Evolutionary conservation across 37 sponge, comb jelly and placozoan genomes (phyloP), one percentile per base, ranked within the genome.

Genomic region (Ephydatia muelleri): DNA sequence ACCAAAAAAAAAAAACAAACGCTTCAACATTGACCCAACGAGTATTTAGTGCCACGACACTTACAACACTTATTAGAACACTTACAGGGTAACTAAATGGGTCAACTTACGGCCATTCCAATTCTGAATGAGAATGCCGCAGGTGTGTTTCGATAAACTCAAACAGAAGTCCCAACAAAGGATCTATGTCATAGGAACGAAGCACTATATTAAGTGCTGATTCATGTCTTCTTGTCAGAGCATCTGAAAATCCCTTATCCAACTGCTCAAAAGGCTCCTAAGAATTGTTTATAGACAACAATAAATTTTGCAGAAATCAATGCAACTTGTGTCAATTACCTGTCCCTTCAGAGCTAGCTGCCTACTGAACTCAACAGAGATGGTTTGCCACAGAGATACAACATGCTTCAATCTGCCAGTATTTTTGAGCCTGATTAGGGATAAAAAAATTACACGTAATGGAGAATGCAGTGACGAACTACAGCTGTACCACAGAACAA

Each of bases 371-470:
- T 83, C 92, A 23, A 92, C 77, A 38, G 92, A 77, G 21, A 92
- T 30, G 2, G 85, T 84, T 38, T 92, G 81, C 92, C 92, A 92
- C 9, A 92, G 85, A n/a, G 92, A 87, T 22, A 92, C 26, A 9
- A 92, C 75, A 76, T 92, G 84, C 21, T 65, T 28, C 31, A 92
- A 67, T 16, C 34, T 76, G 49, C 83, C 85, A 91, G 34, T 83
- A 43, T 69, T 79, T 78, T 73, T 34, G 33, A 70, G 77, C 85
- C 90, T 85, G n/a, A 0, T 49, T 35, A 38, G 34, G 26, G 2
- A 64, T 1, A 36, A 65, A n/a, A 29, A 12, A 65, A 80, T n/a
- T 34, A 65, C 23, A 80, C 22, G 30, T 65, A 5, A 30, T 25
- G 32, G 68, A 36, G 6, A 67, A 5, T 27, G 16, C 0, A 25